Conservation (phyloP, 2,888 invertebrate genomes). For the Caenorhabditis sinica region DNA sequence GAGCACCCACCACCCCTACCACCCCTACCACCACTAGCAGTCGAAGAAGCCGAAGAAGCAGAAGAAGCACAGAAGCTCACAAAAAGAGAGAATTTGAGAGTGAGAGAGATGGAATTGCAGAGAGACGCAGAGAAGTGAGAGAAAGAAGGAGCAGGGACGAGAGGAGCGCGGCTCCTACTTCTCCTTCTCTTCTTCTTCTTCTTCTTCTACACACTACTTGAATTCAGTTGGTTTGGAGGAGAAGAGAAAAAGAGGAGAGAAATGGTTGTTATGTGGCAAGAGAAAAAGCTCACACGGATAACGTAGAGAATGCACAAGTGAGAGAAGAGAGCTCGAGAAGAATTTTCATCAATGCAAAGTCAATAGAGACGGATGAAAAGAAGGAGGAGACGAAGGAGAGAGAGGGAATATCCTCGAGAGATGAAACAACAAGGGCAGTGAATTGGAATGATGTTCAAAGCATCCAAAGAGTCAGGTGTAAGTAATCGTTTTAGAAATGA, state of each 20-base stretch:
- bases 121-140: conserved; percentile 16
- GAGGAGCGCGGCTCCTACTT: conserved; percentile 55
- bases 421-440: conserved; percentile 26
- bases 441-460: conserved; percentile 13
- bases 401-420: conserved; percentile 4
- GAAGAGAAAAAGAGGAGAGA: conserved; percentile 17
- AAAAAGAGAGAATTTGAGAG: conserved; percentile 13
- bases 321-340: conserved; percentile 21
- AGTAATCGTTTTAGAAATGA: not conserved
- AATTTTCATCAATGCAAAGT: conserved; percentile 64
- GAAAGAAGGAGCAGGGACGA: conserved; percentile 43
- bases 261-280: conserved; percentile 52
- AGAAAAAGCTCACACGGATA: conserved; percentile 45
- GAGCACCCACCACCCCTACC: conserved; percentile 51
- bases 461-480: not conserved
- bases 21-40: conserved; percentile 24
- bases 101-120: conserved; percentile 12
- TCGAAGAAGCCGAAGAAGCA: conserved; percentile 5
- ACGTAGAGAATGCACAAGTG: conserved; percentile 41
- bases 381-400: conserved; percentile 9
- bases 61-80: conserved; percentile 37
- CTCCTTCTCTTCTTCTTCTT: conserved; percentile 29
- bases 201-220: conserved; percentile 52
- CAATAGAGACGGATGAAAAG: conserved; percentile 51
- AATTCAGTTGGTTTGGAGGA: conserved; percentile 28